Conservation (phyloP, 2,797 vertebrate genomes). For the Falco cherrug region DNA sequence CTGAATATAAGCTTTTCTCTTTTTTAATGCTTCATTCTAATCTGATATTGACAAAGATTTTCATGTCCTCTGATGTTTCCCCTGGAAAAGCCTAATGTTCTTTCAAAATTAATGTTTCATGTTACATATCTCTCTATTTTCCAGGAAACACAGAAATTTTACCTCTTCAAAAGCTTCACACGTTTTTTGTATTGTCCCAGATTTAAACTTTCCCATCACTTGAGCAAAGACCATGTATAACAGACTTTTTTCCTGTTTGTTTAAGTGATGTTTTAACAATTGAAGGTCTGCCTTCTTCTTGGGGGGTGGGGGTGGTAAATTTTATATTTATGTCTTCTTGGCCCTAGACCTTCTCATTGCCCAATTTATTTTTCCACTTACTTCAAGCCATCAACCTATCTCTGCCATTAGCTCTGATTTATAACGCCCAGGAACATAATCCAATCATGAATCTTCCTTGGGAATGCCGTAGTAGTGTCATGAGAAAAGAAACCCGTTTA, state of each 20-base stretch:
- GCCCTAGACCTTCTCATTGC: constrained; percentile 48
- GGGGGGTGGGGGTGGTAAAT: constrained; percentile 29
- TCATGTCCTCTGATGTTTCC: constrained; percentile 15
- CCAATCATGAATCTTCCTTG: constrained; percentile 75
- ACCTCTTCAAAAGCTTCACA: constrained; percentile 5
- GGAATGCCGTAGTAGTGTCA: constrained; percentile 52
- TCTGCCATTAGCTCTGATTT: constrained; percentile 77
- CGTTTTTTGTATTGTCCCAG: neutral
- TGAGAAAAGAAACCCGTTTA: constrained; percentile 52
- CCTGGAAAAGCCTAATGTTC: neutral
- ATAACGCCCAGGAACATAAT: constrained; percentile 71
- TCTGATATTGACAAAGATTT: constrained; percentile 53
- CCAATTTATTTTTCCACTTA: constrained; percentile 77
- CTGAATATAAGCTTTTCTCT: neutral
- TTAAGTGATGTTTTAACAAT: constrained; percentile 39
- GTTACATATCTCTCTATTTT: neutral
- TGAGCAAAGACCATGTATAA: neutral
- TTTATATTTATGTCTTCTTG: constrained; percentile 72
- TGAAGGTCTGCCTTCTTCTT: constrained; percentile 25
- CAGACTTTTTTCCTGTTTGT: neutral
- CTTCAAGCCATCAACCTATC: constrained; percentile 72
- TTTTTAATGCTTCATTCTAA: constrained; percentile 32
- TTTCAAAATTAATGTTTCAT: constrained; percentile 23
- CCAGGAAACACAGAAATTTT: constrained; percentile 5
- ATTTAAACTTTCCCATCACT: constrained; percentile 19